phyloP scores from a whole-genome alignment of 2,797 vertebrate genomes.

The Orestias chungarensis region DNA sequence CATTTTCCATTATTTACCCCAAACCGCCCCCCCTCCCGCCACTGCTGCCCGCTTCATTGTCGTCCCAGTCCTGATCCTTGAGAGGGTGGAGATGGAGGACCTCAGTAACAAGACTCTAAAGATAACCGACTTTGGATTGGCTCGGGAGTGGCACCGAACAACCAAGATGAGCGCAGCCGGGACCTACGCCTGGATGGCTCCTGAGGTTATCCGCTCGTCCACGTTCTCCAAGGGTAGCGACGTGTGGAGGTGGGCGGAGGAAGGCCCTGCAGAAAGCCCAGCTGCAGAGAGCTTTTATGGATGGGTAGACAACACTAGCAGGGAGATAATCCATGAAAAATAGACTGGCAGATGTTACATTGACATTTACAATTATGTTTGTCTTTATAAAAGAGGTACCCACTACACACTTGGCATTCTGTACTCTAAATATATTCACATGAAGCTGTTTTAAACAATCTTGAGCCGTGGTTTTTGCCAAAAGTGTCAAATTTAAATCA shows the following conservation, averaged over 20 bases:
- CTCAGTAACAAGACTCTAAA: slow-evolving; percentile 95
- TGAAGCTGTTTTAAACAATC: neutral
- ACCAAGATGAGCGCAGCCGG: slow-evolving; percentile 98
- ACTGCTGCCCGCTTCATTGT: slow-evolving; percentile 4
- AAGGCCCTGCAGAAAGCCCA: slow-evolving; percentile 5
- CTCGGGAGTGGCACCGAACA: slow-evolving; percentile 96
- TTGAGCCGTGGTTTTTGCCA: neutral
- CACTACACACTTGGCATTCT: neutral
- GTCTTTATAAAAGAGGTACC: neutral
- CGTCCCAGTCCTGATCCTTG: slow-evolving; percentile 89
- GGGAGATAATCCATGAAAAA: neutral
- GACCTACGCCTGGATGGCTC: slow-evolving; percentile 98
- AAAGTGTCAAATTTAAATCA: too few species aligned
- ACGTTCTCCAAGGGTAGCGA: slow-evolving; percentile 99
- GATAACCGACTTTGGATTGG: slow-evolving; percentile 98
- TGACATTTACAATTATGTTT: neutral
- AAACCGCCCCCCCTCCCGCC: slow-evolving; percentile 3
- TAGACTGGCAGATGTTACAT: neutral
- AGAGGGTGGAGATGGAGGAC: slow-evolving; percentile 93
- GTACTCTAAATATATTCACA: neutral
- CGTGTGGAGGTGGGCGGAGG: slow-evolving; percentile 90
- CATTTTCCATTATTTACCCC: slow-evolving; percentile 24
- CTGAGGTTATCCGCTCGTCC: slow-evolving; percentile 96
- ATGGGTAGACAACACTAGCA: neutral
- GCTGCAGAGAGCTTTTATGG: neutral